These are phyloP conservation scores for Orius laevigatus DNA, from an alignment of 1,140 invertebrate species.

Conservation along the genomic window DNA sequence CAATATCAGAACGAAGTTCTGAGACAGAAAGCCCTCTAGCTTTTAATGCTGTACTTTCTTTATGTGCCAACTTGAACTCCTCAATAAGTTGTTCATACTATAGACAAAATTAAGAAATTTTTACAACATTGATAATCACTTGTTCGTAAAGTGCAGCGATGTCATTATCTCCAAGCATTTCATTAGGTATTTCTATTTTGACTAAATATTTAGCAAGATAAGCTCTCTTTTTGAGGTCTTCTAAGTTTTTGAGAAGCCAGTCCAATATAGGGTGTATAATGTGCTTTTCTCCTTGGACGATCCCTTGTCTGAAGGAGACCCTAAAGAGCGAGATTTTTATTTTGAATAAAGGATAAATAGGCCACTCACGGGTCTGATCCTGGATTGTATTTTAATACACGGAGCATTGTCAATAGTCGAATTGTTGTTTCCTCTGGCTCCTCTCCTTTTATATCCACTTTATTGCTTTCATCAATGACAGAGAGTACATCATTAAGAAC, in stretches of 20 bases:
- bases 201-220: conserved; percentile 61
- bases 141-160: conserved; percentile 51
- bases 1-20: conserved; percentile 57
- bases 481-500: conserved; percentile 48
- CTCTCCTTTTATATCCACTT: conserved; percentile 43
- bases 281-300: conserved; percentile 55
- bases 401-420: conserved; percentile 39
- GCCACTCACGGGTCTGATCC: conserved; percentile 29
- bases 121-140: conserved; percentile 29
- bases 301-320: conserved; percentile 42
- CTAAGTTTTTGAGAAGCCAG: conserved; percentile 56
- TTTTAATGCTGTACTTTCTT: conserved; percentile 47
- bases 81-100: conserved; percentile 63
- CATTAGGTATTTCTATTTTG: conserved; percentile 64
- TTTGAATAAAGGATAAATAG: conserved; percentile 5
- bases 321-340: conserved; percentile 24
- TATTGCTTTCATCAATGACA: conserved; percentile 42
- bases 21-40: conserved; percentile 38
- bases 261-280: conserved; percentile 60
- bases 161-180: conserved; percentile 60
- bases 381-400: conserved; percentile 53
- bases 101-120: background rate
- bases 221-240: conserved; percentile 59
- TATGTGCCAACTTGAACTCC: conserved; percentile 67
- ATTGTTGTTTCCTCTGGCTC: conserved; percentile 42